Evolutionary conservation across 2,113 vertebrate species (phyloP).

Genomic region (Hydrolagus affinis): DNA sequence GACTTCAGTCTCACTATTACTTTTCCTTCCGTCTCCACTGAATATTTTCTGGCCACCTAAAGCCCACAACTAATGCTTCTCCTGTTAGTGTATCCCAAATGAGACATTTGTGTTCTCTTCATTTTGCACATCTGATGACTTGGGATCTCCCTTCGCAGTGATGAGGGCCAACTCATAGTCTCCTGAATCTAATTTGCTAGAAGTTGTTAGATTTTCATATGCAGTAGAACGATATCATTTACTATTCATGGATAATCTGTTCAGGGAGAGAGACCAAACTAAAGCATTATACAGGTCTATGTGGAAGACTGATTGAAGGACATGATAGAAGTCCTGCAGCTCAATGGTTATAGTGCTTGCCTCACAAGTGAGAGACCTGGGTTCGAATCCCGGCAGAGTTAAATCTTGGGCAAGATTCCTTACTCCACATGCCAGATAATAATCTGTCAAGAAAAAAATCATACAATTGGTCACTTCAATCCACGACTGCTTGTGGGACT

Average conservation of each 20-base stretch:
- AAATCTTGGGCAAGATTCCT: no score
- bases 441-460: no score
- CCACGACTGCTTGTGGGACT: no score
- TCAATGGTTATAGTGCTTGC: no score
- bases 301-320: no score
- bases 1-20: neutral
- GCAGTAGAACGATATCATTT: neutral
- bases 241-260: neutral
- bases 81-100: neutral
- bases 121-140: neutral
- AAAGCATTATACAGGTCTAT: no score
- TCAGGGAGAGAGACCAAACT: no score
- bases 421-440: no score
- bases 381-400: no score
- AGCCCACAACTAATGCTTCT: neutral
- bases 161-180: neutral
- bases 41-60: neutral
- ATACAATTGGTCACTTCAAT: no score
- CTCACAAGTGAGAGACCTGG: no score
- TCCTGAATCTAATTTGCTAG: neutral
- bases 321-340: no score
- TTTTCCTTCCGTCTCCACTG: neutral
- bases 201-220: neutral
- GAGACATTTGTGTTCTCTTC: neutral
- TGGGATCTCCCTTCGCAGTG: neutral